Percentiles rank a stretch among this genome's conserved stretches.
phyloP scores from a whole-genome alignment of 2,888 invertebrate species.

The Leptinotarsa rubiginosa region DNA sequence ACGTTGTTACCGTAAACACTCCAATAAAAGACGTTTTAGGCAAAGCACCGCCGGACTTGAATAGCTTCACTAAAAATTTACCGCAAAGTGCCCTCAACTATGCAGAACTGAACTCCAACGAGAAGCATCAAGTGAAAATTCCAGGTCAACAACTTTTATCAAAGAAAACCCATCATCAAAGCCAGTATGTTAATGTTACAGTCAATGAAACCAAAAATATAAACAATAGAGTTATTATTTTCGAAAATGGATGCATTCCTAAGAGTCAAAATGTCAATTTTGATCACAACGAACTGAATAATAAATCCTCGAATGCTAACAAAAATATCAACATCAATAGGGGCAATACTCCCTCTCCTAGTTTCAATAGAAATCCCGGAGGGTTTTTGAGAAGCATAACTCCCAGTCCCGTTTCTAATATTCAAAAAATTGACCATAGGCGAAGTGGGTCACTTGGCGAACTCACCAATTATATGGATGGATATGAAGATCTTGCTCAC shows the following conservation, averaged over 20 bases:
- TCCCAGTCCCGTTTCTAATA: slow-evolving; percentile 58
- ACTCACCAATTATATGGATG: slow-evolving; percentile 52
- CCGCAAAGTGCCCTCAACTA: slow-evolving; percentile 68
- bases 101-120: slow-evolving; percentile 63
- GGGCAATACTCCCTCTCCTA: slow-evolving; percentile 67
- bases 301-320: slow-evolving; percentile 56
- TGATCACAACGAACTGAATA: slow-evolving; percentile 63
- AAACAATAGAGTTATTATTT: slow-evolving; percentile 63
- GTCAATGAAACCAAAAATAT: slow-evolving; percentile 65
- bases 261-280: slow-evolving; percentile 61
- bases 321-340: slow-evolving; percentile 62
- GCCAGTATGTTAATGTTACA: slow-evolving; percentile 63
- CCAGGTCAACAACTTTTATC: slow-evolving; percentile 60
- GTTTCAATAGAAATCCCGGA: slow-evolving; percentile 69
- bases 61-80: slow-evolving; percentile 73
- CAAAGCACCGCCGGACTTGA: slow-evolving; percentile 69
- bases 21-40: slow-evolving; percentile 83
- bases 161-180: slow-evolving; percentile 57
- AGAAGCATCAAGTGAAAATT: slow-evolving; percentile 61
- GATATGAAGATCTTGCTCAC: slow-evolving; percentile 49
- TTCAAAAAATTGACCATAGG: slow-evolving; percentile 54
- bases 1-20: slow-evolving; percentile 82
- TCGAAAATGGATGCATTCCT: slow-evolving; percentile 62
- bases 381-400: slow-evolving; percentile 59
- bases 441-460: slow-evolving; percentile 61